Base-by-base conservation (phyloP, 2,113 vertebrate species). In the Ovis canadensis region DNA sequence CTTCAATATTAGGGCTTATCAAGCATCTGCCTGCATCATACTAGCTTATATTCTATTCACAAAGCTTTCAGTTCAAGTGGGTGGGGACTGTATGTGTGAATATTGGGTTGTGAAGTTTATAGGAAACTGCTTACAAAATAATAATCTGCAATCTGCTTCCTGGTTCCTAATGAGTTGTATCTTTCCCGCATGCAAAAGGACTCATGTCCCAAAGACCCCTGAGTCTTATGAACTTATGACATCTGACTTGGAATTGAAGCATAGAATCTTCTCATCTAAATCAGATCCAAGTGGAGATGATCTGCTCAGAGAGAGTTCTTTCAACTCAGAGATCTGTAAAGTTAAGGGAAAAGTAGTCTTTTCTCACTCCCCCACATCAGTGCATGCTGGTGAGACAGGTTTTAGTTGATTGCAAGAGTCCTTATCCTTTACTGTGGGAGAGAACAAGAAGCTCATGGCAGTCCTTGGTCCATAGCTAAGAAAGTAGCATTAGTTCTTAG, bases 211-310 rank as follows among this genome's bases (percentile, higher is more conserved):
- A 19, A 77, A 62, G 23, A 57, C 7, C 21, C 33, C 45, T 13
- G 43, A 48, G 23, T 94, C 9, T 60, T 17, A 67, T 67, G 40
- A 64, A 5, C 6, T 62, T 71, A 29, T n/a, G 10, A 3, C 23
- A 9, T 74, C 8, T 36, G 16, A 29, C 45, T 81, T 31, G 88
- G 16, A 16, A 40, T 88, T 67, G 45, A 91, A 40, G 25, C 6
- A n/a, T 16, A 64, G 57, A 60, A 45, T 91, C 52, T 78, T 95
- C 55, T 77, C 27, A 62, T 89, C 25, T 94, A 92, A 88, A 23
- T 57, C 25, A 95, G 87, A 43, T 64, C 48, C 59, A 67, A 33
- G 14, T 36, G 5, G 29, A 83, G 2, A 3, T 60, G 19, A 64
- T 59, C 12, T 59, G 33, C 23, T 40, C 27, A 85, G 25, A 31